These are phyloP conservation scores for Oxystoma pomonae DNA, from an alignment of 2,888 invertebrate species.

Conservation along the genomic window DNA sequence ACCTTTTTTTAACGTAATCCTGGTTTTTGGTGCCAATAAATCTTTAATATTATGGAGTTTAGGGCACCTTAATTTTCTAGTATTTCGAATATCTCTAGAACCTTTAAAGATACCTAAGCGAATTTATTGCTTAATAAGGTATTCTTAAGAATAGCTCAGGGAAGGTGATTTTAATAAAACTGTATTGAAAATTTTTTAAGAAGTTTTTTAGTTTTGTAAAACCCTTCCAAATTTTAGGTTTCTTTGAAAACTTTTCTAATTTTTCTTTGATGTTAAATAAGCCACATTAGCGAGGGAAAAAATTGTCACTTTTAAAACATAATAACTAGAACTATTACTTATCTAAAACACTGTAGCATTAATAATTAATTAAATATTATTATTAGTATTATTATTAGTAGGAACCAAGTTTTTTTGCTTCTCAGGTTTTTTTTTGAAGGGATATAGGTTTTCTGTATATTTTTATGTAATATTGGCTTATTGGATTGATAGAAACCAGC, in stretches of 20 bases:
- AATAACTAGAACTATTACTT: slow-evolving; percentile 49
- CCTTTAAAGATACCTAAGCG: too few species aligned
- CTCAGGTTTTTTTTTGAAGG: not conserved
- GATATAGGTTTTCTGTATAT: not conserved
- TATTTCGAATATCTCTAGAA: too few species aligned
- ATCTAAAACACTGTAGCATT: slow-evolving; percentile 26
- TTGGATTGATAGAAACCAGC: not conserved
- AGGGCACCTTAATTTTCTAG: not conserved
- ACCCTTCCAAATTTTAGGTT: too few species aligned
- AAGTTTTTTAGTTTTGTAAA: too few species aligned
- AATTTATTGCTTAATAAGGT: too few species aligned
- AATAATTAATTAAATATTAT: slow-evolving; percentile 13
- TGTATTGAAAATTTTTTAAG: too few species aligned
- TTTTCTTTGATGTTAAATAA: not conserved
- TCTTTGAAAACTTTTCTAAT: not conserved
- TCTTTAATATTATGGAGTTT: not conserved
- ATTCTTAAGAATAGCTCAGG: too few species aligned
- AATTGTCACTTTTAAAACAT: slow-evolving; percentile 42
- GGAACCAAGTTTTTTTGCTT: slow-evolving; percentile 46
- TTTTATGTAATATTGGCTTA: not conserved
- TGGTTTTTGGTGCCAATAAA: not conserved
- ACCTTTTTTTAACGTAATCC: slow-evolving; percentile 13
- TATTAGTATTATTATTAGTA: slow-evolving; percentile 49
- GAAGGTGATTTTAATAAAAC: too few species aligned
- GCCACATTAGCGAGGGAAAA: not conserved